Evolutionary conservation across 2,113 vertebrate species (phyloP).

Genomic region (Antechinus flavipes): DNA sequence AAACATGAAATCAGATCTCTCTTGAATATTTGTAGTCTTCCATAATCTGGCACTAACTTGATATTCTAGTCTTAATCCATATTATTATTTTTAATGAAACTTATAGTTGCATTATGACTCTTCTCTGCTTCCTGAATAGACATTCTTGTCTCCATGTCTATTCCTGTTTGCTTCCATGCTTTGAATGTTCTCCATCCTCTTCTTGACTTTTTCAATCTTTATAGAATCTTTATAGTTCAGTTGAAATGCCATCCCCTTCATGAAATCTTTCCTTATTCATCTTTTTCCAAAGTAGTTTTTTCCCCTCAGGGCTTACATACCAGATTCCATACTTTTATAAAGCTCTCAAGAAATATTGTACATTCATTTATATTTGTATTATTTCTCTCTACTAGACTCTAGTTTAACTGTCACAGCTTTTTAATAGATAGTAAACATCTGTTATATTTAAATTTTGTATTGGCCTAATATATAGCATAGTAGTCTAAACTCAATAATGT

Average conservation of each 20-base stretch:
- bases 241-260: not conserved
- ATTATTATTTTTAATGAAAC: not conserved
- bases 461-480: not conserved
- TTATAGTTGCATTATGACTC: not conserved
- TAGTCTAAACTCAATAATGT: not conserved
- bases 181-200: not conserved
- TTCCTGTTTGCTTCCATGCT: not conserved
- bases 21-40: not conserved
- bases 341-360: not conserved
- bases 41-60: not conserved
- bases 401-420: not conserved
- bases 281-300: not conserved
- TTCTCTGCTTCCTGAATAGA: not conserved
- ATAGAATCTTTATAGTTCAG: not conserved
- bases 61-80: not conserved
- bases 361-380: not conserved
- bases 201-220: not conserved
- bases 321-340: not conserved
- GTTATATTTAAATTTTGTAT: not conserved
- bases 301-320: not conserved
- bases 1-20: not conserved
- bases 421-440: not conserved
- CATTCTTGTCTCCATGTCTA: not conserved
- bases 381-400: not conserved
- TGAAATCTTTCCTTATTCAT: not conserved